A percentile compares a stretch with the other conserved stretches of the same genome.
Evolutionary conservation across 2,113 vertebrate species (phyloP).

Genomic region (Ctenomys sociabilis): DNA sequence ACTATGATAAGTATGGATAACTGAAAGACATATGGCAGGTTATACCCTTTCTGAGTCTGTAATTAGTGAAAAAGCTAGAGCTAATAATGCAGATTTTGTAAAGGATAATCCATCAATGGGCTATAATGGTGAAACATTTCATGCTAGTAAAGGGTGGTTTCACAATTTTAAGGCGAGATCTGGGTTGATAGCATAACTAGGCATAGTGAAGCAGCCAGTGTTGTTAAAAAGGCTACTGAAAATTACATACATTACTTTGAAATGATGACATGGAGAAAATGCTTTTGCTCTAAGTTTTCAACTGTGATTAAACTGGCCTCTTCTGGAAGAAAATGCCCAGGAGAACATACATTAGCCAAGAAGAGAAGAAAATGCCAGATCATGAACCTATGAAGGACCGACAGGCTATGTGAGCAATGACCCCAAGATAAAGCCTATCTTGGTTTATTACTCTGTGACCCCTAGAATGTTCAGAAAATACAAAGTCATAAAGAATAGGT

Average conservation of each 20-base stretch:
- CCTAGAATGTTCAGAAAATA: background rate
- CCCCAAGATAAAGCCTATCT: background rate
- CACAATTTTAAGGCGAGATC: background rate
- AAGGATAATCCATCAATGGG: background rate
- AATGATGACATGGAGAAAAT: background rate
- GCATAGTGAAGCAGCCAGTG: background rate
- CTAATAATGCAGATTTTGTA: background rate
- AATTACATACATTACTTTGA: background rate
- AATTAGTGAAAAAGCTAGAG: background rate
- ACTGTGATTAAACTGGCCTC: too few species aligned
- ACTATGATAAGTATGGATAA: background rate
- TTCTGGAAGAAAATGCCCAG: background rate
- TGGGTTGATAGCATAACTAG: background rate
- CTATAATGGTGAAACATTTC: background rate
- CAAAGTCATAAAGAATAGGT: background rate
- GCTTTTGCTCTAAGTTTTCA: background rate
- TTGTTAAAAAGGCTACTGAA: background rate
- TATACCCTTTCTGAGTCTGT: background rate
- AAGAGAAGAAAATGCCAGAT: too few species aligned
- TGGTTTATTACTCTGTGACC: background rate
- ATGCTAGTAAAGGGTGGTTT: background rate
- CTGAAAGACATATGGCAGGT: background rate
- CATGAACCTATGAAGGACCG: background rate
- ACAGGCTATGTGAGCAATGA: background rate
- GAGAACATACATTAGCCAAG: background rate